These are phyloP conservation scores for Cryptotis parvus DNA, from an alignment of 2,113 vertebrate species.

Conservation along the genomic window DNA sequence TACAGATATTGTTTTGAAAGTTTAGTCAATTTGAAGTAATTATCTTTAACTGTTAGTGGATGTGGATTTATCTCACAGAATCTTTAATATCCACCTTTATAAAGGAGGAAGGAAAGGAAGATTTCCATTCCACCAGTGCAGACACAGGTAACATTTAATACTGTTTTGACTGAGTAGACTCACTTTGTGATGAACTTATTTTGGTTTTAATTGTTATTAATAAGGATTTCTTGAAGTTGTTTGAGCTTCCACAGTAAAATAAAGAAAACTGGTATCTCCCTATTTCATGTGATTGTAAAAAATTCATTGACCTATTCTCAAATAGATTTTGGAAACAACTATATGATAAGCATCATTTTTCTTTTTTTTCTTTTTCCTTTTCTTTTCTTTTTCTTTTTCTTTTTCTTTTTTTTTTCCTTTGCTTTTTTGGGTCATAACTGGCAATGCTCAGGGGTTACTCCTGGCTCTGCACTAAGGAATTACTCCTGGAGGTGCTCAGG, in stretches of 20 bases:
- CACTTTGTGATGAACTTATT: neutral
- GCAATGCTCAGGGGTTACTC: too few relatives aligned
- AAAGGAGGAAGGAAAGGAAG: neutral
- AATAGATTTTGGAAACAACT: neutral
- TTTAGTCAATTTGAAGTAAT: slow-evolving; percentile 8
- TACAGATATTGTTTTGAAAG: neutral
- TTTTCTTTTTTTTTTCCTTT: too few relatives aligned
- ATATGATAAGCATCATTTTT: neutral
- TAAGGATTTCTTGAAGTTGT: neutral
- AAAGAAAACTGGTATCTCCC: neutral
- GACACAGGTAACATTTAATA: neutral
- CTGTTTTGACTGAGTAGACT: neutral
- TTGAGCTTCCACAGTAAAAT: neutral
- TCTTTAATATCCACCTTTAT: neutral
- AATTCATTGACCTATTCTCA: neutral
- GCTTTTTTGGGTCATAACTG: too few relatives aligned
- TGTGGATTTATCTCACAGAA: neutral
- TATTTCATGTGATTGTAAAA: neutral
- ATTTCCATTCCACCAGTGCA: neutral
- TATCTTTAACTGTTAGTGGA: neutral
- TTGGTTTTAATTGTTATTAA: neutral
- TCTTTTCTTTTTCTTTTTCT: too few relatives aligned
- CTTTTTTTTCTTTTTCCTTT: too few relatives aligned
- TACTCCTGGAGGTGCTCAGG: too few relatives aligned
- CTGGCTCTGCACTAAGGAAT: too few relatives aligned